Percentiles rank a stretch among this genome's conserved stretches.
These are phyloP conservation scores for Pegea sp. DNA, from an alignment of 23 tunicate genomes.

Conservation along the genomic window DNA sequence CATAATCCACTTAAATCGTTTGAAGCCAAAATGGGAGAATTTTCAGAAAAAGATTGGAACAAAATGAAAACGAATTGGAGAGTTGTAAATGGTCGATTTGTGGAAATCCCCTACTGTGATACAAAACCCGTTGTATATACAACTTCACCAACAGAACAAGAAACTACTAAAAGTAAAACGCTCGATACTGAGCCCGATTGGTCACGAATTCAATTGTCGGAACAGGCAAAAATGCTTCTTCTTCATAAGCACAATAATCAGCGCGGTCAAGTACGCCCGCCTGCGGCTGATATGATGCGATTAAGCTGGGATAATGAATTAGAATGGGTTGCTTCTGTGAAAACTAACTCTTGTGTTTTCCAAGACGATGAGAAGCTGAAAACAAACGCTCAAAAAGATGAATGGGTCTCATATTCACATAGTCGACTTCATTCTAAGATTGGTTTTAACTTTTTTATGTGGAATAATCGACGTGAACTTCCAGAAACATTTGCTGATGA, in stretches of 20 bases:
- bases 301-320: constrained; percentile 73
- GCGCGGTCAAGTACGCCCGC: constrained; percentile 25
- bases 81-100: constrained; percentile 6
- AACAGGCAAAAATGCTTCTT: constrained; percentile 6
- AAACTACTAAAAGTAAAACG: not conserved
- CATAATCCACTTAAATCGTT: not conserved
- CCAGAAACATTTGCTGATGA: constrained; percentile 20
- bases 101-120: constrained; percentile 6
- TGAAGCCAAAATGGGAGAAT: not conserved
- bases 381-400: not conserved
- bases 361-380: constrained; percentile 3
- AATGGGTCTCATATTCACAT: constrained; percentile 24
- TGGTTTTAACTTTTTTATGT: constrained; percentile 61
- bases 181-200: not conserved
- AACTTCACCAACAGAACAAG: not conserved
- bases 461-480: constrained; percentile 22
- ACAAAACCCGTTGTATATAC: constrained; percentile 1
- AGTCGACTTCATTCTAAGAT: constrained; percentile 19
- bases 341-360: constrained; percentile 25
- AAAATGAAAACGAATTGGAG: constrained; percentile 1
- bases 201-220: not conserved
- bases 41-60: not conserved
- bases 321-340: constrained; percentile 29
- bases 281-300: constrained; percentile 45
- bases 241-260: constrained; percentile 26